phyloP scores from a whole-genome alignment of 1,140 invertebrate species.

The Drosophila pachea region DNA sequence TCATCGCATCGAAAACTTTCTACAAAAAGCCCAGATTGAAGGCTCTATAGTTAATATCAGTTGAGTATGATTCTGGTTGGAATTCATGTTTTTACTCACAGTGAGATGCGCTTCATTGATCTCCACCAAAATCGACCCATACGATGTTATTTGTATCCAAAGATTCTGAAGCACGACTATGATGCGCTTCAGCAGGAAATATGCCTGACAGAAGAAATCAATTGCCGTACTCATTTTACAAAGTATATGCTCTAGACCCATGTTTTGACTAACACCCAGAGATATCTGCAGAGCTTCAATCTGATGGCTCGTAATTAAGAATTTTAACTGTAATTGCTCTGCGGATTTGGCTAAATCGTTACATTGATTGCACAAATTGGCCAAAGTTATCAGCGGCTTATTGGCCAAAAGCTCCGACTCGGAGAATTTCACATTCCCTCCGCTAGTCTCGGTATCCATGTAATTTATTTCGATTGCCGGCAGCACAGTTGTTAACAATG shows the following conservation, averaged over 20 bases:
- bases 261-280: not conserved
- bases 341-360: slow-evolving; percentile 85
- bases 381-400: slow-evolving; percentile 89
- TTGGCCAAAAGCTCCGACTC: slow-evolving; percentile 90
- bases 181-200: slow-evolving; percentile 61
- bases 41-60: not conserved
- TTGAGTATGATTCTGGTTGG: not conserved
- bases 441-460: slow-evolving; percentile 1
- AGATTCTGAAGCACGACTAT: slow-evolving; percentile 61
- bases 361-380: slow-evolving; percentile 89
- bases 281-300: slow-evolving; percentile 13
- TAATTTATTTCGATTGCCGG: slow-evolving; percentile 53
- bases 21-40: slow-evolving; percentile 8
- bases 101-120: slow-evolving; percentile 48
- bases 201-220: slow-evolving; percentile 70
- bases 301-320: slow-evolving; percentile 29
- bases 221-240: slow-evolving; percentile 63
- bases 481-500: slow-evolving; percentile 21
- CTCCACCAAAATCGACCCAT: slow-evolving; percentile 23
- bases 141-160: slow-evolving; percentile 58
- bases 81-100: slow-evolving; percentile 32
- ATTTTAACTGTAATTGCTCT: slow-evolving; percentile 70
- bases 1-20: slow-evolving; percentile 60
- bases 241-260: slow-evolving; percentile 35
- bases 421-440: slow-evolving; percentile 83